Percentiles rank a stretch among this genome's conserved stretches.
These are phyloP conservation scores for Rhyacophila evoluta DNA, from an alignment of 2,888 invertebrate genomes.

Conservation along the genomic window DNA sequence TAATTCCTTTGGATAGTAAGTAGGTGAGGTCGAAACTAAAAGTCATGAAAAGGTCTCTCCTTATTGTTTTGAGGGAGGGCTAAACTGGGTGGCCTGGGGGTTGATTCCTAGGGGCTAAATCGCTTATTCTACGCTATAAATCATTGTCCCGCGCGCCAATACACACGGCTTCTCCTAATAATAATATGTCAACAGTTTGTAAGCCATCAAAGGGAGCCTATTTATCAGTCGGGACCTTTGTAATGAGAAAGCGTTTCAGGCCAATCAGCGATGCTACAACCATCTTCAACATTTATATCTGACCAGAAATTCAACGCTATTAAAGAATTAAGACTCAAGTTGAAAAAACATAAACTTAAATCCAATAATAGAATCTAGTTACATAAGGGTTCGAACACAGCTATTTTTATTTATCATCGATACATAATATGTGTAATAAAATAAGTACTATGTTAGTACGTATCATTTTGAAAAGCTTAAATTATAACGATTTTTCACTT, in stretches of 20 bases:
- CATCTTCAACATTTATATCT: neutral
- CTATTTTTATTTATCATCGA: too few species aligned
- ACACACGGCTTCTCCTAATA: slow-evolving; percentile 46
- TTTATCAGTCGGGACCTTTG: slow-evolving; percentile 51
- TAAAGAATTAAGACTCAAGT: too few species aligned
- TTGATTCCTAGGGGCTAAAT: slow-evolving; percentile 29
- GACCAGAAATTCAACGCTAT: too few species aligned
- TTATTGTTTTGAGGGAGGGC: slow-evolving; percentile 42
- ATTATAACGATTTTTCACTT: too few species aligned
- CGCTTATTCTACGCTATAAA: slow-evolving; percentile 32
- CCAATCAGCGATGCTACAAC: slow-evolving; percentile 35
- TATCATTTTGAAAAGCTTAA: too few species aligned
- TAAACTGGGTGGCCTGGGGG: neutral
- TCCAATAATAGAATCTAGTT: too few species aligned
- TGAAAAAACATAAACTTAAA: too few species aligned
- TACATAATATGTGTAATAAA: too few species aligned
- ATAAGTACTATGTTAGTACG: too few species aligned
- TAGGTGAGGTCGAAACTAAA: slow-evolving; percentile 50
- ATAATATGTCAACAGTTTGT: slow-evolving; percentile 54
- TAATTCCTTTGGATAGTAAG: slow-evolving; percentile 36
- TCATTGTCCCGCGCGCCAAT: slow-evolving; percentile 40
- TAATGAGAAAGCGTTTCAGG: slow-evolving; percentile 43
- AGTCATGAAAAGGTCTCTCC: slow-evolving; percentile 53
- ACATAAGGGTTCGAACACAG: too few species aligned
- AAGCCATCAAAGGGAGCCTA: slow-evolving; percentile 50